Evolutionary conservation across 1,140 invertebrate species (phyloP).

Genomic region (Acyrthosiphon pisum): DNA sequence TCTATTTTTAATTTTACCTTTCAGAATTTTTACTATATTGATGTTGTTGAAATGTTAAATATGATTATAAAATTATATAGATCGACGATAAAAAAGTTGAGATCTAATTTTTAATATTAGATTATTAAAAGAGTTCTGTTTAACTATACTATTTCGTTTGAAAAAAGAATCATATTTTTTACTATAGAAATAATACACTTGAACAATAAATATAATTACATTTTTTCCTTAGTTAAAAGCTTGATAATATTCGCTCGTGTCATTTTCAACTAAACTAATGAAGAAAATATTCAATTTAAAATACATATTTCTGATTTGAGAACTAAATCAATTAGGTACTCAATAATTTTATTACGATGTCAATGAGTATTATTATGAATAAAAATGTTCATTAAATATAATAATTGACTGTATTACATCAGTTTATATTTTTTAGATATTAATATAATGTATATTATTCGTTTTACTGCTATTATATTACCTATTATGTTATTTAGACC

Average conservation of each 20-base stretch:
- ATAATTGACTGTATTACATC: not conserved
- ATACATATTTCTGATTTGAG: not conserved
- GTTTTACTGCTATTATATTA: not conserved
- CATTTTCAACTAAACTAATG: not conserved
- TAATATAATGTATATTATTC: not conserved
- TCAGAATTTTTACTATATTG: not conserved
- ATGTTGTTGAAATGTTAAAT: not conserved
- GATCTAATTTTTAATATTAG: not conserved
- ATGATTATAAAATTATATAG: not conserved
- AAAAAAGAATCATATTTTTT: not conserved
- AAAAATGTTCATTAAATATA: not conserved
- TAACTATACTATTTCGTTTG: not conserved
- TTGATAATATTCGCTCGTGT: not conserved
- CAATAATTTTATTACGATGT: not conserved
- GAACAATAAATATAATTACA: constrained; percentile 6
- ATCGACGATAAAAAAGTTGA: not conserved
- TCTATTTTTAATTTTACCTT: not conserved
- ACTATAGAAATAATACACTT: not conserved
- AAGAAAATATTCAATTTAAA: not conserved
- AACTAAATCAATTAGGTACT: not conserved
- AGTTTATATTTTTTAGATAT: not conserved
- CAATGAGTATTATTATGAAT: not conserved
- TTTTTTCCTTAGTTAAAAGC: not conserved
- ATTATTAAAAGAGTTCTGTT: not conserved
- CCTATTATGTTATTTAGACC: not conserved